Evolutionary conservation across 2,113 vertebrate genomes (phyloP), one percentile per base, ranked within the genome.

Genomic region (Apeltes quadracus): DNA sequence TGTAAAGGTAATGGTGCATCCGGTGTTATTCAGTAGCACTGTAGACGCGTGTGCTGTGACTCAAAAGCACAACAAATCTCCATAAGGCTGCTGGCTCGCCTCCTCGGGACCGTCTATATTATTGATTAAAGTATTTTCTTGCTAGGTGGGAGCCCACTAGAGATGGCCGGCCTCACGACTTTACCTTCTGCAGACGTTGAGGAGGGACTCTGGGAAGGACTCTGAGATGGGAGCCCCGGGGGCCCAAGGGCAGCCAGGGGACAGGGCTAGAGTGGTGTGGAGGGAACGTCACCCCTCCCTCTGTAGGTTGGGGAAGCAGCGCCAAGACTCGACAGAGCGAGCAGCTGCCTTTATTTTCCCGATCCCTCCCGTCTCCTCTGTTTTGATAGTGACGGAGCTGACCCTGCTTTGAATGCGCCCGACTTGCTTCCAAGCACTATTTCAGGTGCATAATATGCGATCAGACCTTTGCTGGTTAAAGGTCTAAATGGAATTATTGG

Each of bases 301-400:
- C 78, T 85, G 82, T 84, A 85, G 85, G 83, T 89, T 87, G 57
- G 87, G 78, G 78, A 81, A 84, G 76, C 81, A 78, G 81, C 57
- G 90, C 90, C 89, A 91, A 77, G 88, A 87, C 87, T 92, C 91
- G 70, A 88, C 87, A 77, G 91, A 84, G 92, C 75, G 78, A 93
- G 89, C 92, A 93, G 91, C 92, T 94, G 93, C 79, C 90, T 88
- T 91, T 91, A 84, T 92, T 89, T 92, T 89, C 83, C 61, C 79
- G 78, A 64, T 67, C 63, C 69, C 68, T 70, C 64, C 57, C 5
- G 1, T 71, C 58, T 72, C 68, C 70, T 78, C 72, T 86, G 72
- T 78, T 76, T 64, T 55, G 41, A 75, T 58, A 81, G 70, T 56
- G 72, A 67, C 77, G 75, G 76, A 82, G 75, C 72, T 79, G 78